A percentile compares a stretch with the other conserved stretches of the same genome.
phyloP scores from a whole-genome alignment of 2,797 vertebrate genomes.

The Neosalanx taihuensis region DNA sequence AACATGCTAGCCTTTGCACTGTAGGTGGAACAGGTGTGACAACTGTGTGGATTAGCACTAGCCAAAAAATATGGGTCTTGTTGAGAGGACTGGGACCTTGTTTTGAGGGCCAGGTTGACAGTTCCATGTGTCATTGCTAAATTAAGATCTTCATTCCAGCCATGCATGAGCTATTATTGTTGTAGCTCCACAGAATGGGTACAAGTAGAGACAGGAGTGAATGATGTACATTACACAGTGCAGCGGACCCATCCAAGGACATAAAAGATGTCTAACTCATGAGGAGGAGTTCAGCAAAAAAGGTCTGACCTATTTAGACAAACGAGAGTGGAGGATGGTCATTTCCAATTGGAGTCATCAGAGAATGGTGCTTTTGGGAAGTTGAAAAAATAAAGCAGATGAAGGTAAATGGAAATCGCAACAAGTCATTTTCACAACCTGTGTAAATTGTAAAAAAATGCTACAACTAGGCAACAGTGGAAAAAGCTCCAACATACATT shows the following conservation, averaged over 20 bases:
- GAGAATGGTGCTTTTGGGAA: neutral
- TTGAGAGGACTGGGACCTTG: conserved; percentile 6
- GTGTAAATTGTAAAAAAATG: neutral
- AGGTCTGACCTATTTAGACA: neutral
- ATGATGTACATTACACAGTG: conserved; percentile 44
- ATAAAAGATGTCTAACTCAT: neutral
- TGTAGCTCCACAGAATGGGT: conserved; percentile 31
- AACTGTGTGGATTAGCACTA: conserved; percentile 2
- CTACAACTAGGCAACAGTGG: too few species aligned
- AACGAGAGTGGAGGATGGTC: neutral
- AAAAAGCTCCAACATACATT: too few species aligned
- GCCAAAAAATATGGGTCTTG: conserved; percentile 30
- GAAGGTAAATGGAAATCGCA: neutral
- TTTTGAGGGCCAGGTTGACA: conserved; percentile 23
- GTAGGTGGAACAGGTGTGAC: conserved; percentile 54
- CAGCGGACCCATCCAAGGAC: conserved; percentile 46
- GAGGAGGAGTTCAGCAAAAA: neutral
- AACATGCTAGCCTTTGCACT: conserved; percentile 1
- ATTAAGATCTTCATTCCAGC: conserved; percentile 34
- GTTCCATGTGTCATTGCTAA: conserved; percentile 33
- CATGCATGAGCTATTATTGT: conserved; percentile 40
- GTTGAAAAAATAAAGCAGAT: neutral
- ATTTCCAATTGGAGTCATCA: neutral
- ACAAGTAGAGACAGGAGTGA: conserved; percentile 44
- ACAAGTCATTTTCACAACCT: neutral